phyloP scores from a whole-genome alignment of 2,113 vertebrate species.

The Caracal caracal region DNA sequence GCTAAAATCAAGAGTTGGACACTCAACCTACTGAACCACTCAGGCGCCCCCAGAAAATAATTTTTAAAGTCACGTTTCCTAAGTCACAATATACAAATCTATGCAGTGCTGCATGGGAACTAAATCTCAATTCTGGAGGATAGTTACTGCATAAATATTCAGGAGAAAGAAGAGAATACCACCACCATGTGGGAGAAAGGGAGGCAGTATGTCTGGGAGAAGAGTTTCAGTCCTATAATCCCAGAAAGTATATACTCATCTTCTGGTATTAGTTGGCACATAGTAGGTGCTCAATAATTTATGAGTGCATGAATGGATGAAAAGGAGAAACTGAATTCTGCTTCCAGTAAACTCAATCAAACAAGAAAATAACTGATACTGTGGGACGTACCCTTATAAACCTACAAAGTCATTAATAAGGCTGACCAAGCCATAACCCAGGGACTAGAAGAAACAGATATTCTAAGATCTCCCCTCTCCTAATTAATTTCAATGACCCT shows the following conservation, averaged over 20 bases:
- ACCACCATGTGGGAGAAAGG: background rate
- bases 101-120: background rate
- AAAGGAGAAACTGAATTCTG: background rate
- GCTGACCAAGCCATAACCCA: background rate
- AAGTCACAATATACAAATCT: slow-evolving; percentile 36
- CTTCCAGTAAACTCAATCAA: slow-evolving; percentile 36
- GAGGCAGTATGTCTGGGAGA: background rate
- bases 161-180: background rate
- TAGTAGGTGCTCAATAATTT: background rate
- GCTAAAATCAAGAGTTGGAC: too few species aligned
- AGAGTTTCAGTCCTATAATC: background rate
- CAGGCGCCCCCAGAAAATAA: background rate
- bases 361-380: background rate
- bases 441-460: background rate
- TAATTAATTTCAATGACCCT: slow-evolving; percentile 29
- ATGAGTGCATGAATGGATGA: background rate
- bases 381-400: background rate
- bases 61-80: slow-evolving; percentile 28
- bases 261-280: background rate
- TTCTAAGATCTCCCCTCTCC: background rate
- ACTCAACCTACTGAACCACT: too few species aligned
- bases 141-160: background rate
- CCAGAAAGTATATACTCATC: slow-evolving; percentile 17
- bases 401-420: background rate
- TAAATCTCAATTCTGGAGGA: slow-evolving; percentile 12